These are phyloP conservation scores for Myotis vivesi DNA, from an alignment of 2,797 vertebrate species.

Conservation along the genomic window DNA sequence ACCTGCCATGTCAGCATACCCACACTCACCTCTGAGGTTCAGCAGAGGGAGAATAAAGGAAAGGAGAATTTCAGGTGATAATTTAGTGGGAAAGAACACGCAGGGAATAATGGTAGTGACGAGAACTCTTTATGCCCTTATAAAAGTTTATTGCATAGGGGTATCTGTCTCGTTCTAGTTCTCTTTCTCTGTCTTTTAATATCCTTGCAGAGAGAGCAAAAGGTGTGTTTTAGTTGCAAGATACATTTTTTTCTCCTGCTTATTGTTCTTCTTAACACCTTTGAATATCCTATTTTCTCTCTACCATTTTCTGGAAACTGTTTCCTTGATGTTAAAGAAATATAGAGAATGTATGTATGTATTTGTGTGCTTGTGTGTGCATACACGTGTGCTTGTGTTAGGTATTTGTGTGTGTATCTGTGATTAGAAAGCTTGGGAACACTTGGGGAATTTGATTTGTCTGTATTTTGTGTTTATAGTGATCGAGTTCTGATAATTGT, in stretches of 20 bases:
- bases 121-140: background rate
- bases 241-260: background rate
- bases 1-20: constrained; percentile 41
- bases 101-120: background rate
- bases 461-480: background rate
- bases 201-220: background rate
- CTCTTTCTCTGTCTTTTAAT: background rate
- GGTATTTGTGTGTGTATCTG: background rate
- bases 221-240: background rate
- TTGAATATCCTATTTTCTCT: background rate
- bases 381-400: background rate
- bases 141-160: background rate
- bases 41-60: constrained; percentile 27
- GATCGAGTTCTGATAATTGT: background rate
- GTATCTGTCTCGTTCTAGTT: background rate
- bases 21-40: background rate
- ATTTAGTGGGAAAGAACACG: constrained; percentile 1
- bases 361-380: background rate
- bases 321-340: constrained; percentile 24
- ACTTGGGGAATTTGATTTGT: background rate
- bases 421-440: background rate
- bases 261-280: background rate
- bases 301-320: background rate
- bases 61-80: constrained; percentile 19
- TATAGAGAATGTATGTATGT: rapidly evolving